phyloP scores from a whole-genome alignment of 2,888 invertebrate genomes.

The Pristionchus entomophagus region DNA sequence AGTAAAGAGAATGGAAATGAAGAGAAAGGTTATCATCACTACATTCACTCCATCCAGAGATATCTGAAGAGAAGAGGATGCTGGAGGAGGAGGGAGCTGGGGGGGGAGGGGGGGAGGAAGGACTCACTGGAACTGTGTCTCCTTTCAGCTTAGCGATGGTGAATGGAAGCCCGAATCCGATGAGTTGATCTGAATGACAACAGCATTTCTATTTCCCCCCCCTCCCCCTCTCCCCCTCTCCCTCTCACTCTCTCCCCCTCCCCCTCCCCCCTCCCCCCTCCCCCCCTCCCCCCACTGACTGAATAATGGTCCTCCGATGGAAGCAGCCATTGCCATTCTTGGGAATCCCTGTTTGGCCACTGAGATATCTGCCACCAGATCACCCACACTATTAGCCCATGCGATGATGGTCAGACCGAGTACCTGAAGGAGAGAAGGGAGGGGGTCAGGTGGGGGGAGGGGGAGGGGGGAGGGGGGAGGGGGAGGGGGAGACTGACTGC shows the following conservation, averaged over 20 bases:
- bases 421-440: slow-evolving; percentile 74
- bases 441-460: neutral
- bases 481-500: slow-evolving; percentile 43
- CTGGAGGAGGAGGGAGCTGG: too few relatives aligned
- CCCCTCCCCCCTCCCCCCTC: too few relatives aligned
- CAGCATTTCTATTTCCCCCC: too few relatives aligned
- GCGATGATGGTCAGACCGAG: slow-evolving; percentile 82
- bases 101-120: neutral
- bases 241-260: too few relatives aligned
- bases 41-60: neutral
- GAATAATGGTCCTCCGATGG: slow-evolving; percentile 84
- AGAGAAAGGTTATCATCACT: slow-evolving; percentile 25
- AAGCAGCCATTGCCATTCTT: slow-evolving; percentile 83
- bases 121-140: neutral
- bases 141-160: too few relatives aligned
- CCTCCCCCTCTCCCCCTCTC: too few relatives aligned
- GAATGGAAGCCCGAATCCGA: too few relatives aligned
- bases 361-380: slow-evolving; percentile 81
- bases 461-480: neutral
- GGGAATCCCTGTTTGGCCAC: slow-evolving; percentile 82
- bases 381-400: slow-evolving; percentile 83
- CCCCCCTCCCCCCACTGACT: too few relatives aligned
- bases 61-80: neutral
- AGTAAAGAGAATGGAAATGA: neutral
- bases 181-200: neutral